Percentiles rank a stretch among this genome's conserved stretches.
These are phyloP conservation scores for Nymphalis io DNA, from an alignment of 1,140 invertebrate species.

Conservation along the genomic window DNA sequence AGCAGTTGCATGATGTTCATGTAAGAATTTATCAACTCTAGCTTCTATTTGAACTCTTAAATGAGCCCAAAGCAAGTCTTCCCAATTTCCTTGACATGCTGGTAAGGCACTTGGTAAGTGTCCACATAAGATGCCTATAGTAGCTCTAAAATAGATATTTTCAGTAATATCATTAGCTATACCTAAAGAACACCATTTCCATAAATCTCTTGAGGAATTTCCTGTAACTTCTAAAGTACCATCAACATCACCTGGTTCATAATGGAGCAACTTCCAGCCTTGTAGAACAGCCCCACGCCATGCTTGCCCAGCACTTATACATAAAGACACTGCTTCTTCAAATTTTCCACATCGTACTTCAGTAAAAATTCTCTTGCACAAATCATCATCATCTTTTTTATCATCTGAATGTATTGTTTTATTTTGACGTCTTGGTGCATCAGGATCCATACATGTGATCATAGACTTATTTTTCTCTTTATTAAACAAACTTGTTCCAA, in stretches of 20 bases:
- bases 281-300: constrained; percentile 94
- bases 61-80: constrained; percentile 95
- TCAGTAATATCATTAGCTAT: constrained; percentile 82
- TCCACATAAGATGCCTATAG: constrained; percentile 91
- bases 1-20: constrained; percentile 77
- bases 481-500: constrained; percentile 78
- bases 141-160: constrained; percentile 84
- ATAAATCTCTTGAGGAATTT: constrained; percentile 93
- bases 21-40: constrained; percentile 89
- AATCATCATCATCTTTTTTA: constrained; percentile 90
- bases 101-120: constrained; percentile 88
- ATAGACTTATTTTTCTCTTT: constrained; percentile 70
- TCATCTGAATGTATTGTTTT: constrained; percentile 93
- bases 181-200: constrained; percentile 92
- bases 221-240: constrained; percentile 85
- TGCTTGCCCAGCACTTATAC: constrained; percentile 91
- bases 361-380: constrained; percentile 86
- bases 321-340: constrained; percentile 91
- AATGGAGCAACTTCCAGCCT: constrained; percentile 89
- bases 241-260: constrained; percentile 74
- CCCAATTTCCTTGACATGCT: constrained; percentile 88
- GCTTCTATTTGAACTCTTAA: constrained; percentile 91
- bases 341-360: constrained; percentile 92
- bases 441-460: constrained; percentile 93
- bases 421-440: constrained; percentile 91